These are phyloP conservation scores for Eospalax fontanierii DNA, from an alignment of 2,797 vertebrate genomes.

Conservation along the genomic window DNA sequence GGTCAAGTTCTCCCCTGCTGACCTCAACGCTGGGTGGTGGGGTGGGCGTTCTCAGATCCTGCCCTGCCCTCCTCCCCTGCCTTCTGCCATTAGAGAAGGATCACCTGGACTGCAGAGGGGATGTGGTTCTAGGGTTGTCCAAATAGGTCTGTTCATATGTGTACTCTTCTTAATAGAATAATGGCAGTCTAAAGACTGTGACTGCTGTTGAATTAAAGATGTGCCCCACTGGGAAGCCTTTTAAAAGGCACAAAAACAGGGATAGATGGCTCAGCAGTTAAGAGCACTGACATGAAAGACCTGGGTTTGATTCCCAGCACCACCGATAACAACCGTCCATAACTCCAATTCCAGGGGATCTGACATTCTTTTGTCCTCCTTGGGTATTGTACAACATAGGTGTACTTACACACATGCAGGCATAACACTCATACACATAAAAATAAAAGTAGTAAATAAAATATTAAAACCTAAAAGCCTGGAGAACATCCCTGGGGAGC, in stretches of 20 bases:
- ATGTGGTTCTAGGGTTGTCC: neutral
- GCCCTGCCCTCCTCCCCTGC: neutral
- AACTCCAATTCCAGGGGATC: too few species aligned
- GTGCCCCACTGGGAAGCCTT: too few species aligned
- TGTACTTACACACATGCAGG: too few species aligned
- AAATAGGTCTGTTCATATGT: neutral
- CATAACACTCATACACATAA: too few species aligned
- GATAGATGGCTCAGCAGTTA: too few species aligned
- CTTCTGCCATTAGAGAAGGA: neutral
- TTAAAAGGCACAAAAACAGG: neutral
- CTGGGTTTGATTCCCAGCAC: too few species aligned
- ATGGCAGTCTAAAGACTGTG: neutral
- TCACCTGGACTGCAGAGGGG: neutral
- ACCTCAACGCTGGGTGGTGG: accelerated
- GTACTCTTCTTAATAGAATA: neutral
- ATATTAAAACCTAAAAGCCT: neutral
- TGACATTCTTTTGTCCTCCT: too few species aligned
- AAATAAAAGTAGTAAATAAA: too few species aligned
- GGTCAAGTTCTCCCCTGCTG: too few species aligned
- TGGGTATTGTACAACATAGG: too few species aligned
- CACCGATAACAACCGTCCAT: too few species aligned
- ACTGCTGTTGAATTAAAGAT: neutral
- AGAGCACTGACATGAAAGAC: too few species aligned
- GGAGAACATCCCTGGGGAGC: neutral
- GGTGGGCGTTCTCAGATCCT: neutral